A percentile compares a stretch with the other conserved stretches of the same genome.
These are phyloP conservation scores for Picathartes gymnocephalus DNA, from an alignment of 2,113 vertebrate species.

Conservation along the genomic window DNA sequence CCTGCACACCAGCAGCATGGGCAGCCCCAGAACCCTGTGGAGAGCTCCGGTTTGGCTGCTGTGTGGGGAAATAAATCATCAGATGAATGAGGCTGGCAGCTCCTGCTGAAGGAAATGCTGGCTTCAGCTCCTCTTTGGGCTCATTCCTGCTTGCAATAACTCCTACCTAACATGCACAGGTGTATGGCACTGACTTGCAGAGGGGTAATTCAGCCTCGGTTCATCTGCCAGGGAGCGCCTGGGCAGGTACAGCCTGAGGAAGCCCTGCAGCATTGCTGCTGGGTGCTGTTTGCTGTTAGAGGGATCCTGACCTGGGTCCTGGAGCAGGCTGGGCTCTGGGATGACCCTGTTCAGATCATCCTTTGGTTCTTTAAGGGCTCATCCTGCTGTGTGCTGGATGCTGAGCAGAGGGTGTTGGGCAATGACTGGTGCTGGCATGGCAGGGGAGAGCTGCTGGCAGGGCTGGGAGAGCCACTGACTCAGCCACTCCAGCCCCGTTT, in stretches of 20 bases:
- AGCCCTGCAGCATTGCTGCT: not conserved
- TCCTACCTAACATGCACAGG: fast-evolving
- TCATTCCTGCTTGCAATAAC: not conserved
- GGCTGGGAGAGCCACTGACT: not conserved
- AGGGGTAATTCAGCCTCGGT: fast-evolving
- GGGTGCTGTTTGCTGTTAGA: not conserved
- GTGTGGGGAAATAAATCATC: not conserved
- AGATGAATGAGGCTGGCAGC: not conserved
- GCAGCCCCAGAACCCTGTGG: not conserved
- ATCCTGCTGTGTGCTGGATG: not conserved
- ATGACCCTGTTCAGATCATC: fast-evolving
- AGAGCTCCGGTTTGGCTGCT: not conserved
- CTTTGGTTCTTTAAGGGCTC: not conserved
- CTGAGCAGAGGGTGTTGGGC: not conserved
- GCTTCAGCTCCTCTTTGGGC: not conserved
- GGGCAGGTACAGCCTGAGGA: not conserved
- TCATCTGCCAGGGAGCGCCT: not conserved
- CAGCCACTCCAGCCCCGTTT: not conserved
- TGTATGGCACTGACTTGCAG: not conserved
- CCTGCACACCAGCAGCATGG: not conserved
- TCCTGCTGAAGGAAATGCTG: not conserved
- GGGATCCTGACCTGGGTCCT: not conserved
- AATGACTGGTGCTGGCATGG: fast-evolving
- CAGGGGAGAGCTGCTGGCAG: not conserved
- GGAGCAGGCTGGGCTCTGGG: not conserved